Percentiles rank a stretch among this genome's conserved stretches.
Evolutionary conservation across 2,888 invertebrate species (phyloP).

Genomic region (Caenorhabditis auriculariae): DNA sequence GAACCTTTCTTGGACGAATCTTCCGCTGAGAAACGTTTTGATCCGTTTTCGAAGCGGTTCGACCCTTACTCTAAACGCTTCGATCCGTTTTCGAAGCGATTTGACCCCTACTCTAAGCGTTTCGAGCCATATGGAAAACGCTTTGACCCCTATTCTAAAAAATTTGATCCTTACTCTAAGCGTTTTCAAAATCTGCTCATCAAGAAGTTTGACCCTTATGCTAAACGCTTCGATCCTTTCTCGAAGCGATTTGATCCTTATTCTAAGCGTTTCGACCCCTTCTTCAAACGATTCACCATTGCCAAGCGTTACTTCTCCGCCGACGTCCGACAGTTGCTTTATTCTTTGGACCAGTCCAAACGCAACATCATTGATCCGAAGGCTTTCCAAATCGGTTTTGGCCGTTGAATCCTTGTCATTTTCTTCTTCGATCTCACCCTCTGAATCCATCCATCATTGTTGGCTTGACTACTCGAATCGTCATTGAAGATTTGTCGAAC

Average conservation of each 20-base stretch:
- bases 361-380: conserved; percentile 22
- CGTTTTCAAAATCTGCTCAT: no score
- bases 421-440: no score
- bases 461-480: no score
- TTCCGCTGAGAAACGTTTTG: conserved; percentile 5
- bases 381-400: conserved; percentile 24
- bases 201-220: conserved; percentile 1
- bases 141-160: conserved; percentile 9
- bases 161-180: conserved; percentile 6
- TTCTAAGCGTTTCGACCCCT: conserved; percentile 20
- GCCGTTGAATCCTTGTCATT: conserved; percentile 5
- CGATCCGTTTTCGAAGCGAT: background rate
- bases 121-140: background rate
- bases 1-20: no score
- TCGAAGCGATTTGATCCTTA: conserved; percentile 22
- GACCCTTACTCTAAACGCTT: background rate
- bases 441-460: no score
- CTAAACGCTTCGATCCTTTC: conserved; percentile 21
- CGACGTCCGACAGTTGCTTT: conserved; percentile 3
- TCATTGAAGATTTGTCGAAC: no score
- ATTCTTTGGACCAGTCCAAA: conserved; percentile 11
- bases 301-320: background rate
- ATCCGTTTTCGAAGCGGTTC: conserved; percentile 1
- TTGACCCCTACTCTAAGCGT: conserved; percentile 5
- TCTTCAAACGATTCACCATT: background rate